Conservation (phyloP, 37 sponge, comb jelly and placozoan species). For the Theonella swinhoei region DNA sequence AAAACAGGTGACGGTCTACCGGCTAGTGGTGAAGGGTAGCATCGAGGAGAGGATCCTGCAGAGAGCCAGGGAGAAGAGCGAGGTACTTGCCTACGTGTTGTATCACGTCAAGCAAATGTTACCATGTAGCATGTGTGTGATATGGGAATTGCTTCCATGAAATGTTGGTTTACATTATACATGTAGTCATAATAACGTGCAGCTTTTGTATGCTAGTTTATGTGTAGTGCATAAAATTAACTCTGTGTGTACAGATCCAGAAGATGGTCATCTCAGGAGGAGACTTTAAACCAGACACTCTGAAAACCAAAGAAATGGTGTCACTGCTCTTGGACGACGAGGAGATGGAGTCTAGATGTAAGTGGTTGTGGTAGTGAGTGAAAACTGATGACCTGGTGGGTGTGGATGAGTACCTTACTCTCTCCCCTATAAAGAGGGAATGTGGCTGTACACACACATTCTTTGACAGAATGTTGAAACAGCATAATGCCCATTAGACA, state of each 20-base stretch:
- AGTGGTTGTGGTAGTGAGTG: slow-evolving; percentile 6
- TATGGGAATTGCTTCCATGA: background rate
- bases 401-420: background rate
- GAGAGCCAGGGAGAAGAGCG: slow-evolving; percentile 96
- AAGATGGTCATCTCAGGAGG: slow-evolving; percentile 98
- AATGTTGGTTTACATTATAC: background rate
- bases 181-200: background rate
- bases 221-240: background rate
- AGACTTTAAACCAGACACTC: slow-evolving; percentile 85
- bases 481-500: too few species aligned
- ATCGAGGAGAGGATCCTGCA: slow-evolving; percentile 95
- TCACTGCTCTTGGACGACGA: slow-evolving; percentile 92
- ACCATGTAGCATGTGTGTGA: too few species aligned
- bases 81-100: slow-evolving; percentile 39
- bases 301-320: slow-evolving; percentile 94
- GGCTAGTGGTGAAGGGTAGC: slow-evolving; percentile 91
- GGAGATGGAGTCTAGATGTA: slow-evolving; percentile 93
- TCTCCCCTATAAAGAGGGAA: background rate
- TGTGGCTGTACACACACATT: background rate
- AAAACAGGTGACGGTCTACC: slow-evolving; percentile 94
- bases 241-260: slow-evolving; percentile 72
- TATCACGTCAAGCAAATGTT: background rate
- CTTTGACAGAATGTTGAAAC: too few species aligned
- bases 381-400: background rate
- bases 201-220: too few species aligned